These are phyloP conservation scores for Philonicus albiceps DNA, from an alignment of 2,888 invertebrate species.

Conservation along the genomic window DNA sequence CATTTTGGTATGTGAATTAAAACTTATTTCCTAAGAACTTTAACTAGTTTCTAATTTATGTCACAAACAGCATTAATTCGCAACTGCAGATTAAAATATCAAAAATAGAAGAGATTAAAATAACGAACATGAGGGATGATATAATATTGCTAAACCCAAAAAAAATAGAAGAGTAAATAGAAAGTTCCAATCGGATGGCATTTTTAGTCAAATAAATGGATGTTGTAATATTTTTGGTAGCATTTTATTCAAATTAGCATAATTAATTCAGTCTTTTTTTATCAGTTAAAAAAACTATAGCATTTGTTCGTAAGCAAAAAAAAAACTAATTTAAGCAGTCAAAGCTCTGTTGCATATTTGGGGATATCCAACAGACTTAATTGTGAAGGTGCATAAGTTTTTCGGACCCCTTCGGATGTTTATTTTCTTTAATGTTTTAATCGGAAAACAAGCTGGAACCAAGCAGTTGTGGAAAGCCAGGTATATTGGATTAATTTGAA, in stretches of 20 bases:
- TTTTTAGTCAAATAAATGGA: background rate
- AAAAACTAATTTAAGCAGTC: background rate
- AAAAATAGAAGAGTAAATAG: background rate
- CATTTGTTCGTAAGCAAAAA: background rate
- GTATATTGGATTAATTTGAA: too few relatives aligned
- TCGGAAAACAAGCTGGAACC: too few relatives aligned
- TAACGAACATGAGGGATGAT: background rate
- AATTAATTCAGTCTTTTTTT: background rate
- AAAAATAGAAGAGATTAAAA: background rate
- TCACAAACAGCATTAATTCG: background rate
- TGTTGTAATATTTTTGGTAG: background rate
- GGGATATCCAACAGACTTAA: background rate
- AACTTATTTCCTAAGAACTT: background rate
- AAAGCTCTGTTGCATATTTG: background rate
- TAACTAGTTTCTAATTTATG: background rate
- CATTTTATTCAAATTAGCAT: background rate
- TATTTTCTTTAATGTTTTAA: background rate
- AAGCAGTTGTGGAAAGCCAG: too few relatives aligned
- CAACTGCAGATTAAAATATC: background rate
- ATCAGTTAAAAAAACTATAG: background rate
- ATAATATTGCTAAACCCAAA: background rate
- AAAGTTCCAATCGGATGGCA: background rate
- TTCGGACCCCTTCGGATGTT: background rate
- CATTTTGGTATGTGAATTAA: too few relatives aligned
- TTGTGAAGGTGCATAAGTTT: background rate